Evolutionary conservation across 2,113 vertebrate genomes (phyloP).

Genomic region (Perca fluviatilis): DNA sequence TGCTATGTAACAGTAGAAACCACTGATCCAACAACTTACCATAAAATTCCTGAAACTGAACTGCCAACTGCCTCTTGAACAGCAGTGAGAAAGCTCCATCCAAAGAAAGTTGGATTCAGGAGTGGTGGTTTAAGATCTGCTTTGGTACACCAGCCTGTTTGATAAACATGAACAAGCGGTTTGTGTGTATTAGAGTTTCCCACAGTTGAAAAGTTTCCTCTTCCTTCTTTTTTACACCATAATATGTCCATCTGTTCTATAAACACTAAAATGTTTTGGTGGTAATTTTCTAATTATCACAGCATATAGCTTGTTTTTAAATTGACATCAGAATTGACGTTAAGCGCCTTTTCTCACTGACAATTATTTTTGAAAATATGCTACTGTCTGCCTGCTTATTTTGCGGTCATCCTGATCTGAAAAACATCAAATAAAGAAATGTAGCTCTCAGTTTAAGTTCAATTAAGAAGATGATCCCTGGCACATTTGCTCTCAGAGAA

Average conservation of each 20-base stretch:
- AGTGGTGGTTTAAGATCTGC: neutral
- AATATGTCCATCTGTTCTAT: neutral
- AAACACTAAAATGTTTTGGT: neutral
- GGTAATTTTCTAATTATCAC: slow-evolving; percentile 14
- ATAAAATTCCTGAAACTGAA: slow-evolving; percentile 2
- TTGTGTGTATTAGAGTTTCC: neutral
- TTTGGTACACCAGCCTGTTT: neutral
- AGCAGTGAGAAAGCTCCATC: neutral
- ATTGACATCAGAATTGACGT: neutral
- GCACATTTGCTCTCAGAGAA: neutral
- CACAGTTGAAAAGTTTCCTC: neutral
- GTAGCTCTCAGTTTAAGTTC: neutral
- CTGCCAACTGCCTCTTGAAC: neutral
- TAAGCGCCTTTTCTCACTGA: slow-evolving; percentile 7
- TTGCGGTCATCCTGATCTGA: slow-evolving; percentile 9
- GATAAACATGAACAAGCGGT: slow-evolving; percentile 33
- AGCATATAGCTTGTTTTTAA: neutral
- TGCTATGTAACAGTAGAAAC: neutral
- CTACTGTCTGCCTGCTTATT: slow-evolving; percentile 5
- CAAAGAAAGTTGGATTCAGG: neutral
- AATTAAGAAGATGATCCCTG: neutral
- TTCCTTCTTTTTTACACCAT: neutral
- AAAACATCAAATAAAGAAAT: neutral
- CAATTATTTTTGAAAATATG: slow-evolving; percentile 32
- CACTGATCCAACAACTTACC: neutral